phyloP scores from a whole-genome alignment of 2,888 invertebrate species.

The Eurytoma californica region DNA sequence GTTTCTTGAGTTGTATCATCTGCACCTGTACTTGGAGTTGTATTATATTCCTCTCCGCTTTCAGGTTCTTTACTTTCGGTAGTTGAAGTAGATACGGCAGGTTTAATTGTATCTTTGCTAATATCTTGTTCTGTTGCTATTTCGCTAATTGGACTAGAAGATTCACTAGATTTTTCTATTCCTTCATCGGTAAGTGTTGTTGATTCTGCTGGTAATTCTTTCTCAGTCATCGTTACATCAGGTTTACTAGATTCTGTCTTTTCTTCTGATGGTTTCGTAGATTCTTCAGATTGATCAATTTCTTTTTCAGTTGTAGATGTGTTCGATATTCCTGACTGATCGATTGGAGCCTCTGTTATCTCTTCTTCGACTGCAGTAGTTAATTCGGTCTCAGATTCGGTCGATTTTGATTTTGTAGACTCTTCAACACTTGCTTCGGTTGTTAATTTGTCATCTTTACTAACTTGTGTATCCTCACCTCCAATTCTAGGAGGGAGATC shows the following conservation, averaged over 20 bases:
- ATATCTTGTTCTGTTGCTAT: conserved; percentile 33
- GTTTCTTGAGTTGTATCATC: background rate
- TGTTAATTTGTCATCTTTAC: conserved; percentile 50
- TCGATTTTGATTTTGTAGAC: background rate
- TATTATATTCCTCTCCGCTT: too few relatives aligned
- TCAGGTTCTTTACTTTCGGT: conserved; percentile 4
- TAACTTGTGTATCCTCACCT: background rate
- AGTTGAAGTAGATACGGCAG: background rate
- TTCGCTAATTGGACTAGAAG: conserved; percentile 52
- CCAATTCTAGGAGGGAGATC: conserved; percentile 5
- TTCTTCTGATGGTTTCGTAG: conserved; percentile 47
- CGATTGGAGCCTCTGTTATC: conserved; percentile 42
- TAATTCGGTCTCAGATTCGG: conserved; percentile 5
- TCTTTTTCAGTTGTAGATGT: conserved; percentile 15
- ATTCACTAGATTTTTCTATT: conserved; percentile 53
- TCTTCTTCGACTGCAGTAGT: conserved; percentile 25
- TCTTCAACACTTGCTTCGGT: conserved; percentile 31
- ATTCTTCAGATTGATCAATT: conserved; percentile 31
- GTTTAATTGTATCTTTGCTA: conserved; percentile 21
- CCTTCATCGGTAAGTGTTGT: conserved; percentile 51
- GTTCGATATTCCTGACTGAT: conserved; percentile 12
- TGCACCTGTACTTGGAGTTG: too few relatives aligned
- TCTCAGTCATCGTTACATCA: conserved; percentile 33
- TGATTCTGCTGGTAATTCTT: conserved; percentile 34
- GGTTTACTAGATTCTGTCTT: conserved; percentile 44